These are phyloP conservation scores for Nannoperca obscura DNA, from an alignment of 2,797 vertebrate genomes.

Conservation along the genomic window DNA sequence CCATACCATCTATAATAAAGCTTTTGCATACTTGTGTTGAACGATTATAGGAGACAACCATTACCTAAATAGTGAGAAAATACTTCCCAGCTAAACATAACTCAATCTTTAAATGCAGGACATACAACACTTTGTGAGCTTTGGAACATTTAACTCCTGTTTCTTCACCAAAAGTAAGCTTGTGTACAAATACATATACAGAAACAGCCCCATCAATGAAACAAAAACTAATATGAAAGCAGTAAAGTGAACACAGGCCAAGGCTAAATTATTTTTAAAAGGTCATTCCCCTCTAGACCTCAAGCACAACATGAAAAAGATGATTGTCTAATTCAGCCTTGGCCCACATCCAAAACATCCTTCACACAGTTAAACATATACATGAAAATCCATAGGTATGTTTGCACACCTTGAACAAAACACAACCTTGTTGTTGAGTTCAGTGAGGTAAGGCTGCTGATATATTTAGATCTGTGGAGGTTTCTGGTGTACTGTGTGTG, in stretches of 20 bases:
- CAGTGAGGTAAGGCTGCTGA: slow-evolving; percentile 4
- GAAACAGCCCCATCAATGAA: slow-evolving; percentile 46
- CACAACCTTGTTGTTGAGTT: slow-evolving; percentile 59
- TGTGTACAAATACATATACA: neutral
- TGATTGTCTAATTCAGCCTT: slow-evolving; percentile 46
- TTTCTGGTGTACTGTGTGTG: slow-evolving; percentile 8
- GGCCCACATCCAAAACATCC: slow-evolving; percentile 51
- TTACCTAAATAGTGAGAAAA: slow-evolving; percentile 10
- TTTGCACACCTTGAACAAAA: slow-evolving; percentile 55
- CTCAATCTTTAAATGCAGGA: neutral
- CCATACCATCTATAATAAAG: neutral
- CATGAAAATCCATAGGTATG: slow-evolving; percentile 47
- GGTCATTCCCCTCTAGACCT: slow-evolving; percentile 26
- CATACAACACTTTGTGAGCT: neutral
- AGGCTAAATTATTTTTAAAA: slow-evolving; percentile 37
- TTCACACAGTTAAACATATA: slow-evolving; percentile 39
- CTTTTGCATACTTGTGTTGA: neutral
- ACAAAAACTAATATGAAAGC: slow-evolving; percentile 32
- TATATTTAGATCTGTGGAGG: slow-evolving; percentile 39
- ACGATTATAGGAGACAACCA: neutral
- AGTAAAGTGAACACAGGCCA: slow-evolving; percentile 30
- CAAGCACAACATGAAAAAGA: slow-evolving; percentile 42
- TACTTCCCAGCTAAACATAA: neutral
- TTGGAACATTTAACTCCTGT: neutral
- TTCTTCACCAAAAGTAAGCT: slow-evolving; percentile 7